These are phyloP conservation scores for Hemiprocne comata DNA, from an alignment of 2,113 vertebrate genomes.

Conservation along the genomic window DNA sequence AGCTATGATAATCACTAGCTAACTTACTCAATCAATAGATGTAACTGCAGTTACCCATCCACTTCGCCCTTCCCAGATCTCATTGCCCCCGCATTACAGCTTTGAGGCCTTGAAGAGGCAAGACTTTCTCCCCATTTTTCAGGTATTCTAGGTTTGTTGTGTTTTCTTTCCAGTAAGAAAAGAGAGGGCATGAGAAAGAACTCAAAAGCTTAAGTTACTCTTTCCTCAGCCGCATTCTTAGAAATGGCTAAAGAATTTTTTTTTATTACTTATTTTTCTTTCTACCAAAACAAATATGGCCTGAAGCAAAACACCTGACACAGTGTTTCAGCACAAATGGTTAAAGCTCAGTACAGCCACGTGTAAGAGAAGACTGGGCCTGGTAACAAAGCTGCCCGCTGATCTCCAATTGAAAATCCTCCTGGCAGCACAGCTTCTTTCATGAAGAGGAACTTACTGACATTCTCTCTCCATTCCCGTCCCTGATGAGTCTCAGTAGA, in stretches of 20 bases:
- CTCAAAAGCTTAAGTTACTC: background rate
- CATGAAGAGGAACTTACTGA: background rate
- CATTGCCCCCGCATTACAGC: background rate
- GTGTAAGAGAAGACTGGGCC: background rate
- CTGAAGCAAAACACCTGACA: conserved; percentile 39
- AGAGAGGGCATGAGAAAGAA: background rate
- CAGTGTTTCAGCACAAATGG: background rate
- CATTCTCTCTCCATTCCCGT: background rate
- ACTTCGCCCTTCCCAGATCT: background rate
- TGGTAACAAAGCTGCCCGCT: background rate
- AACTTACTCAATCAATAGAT: background rate
- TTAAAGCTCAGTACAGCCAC: background rate
- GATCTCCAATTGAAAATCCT: background rate
- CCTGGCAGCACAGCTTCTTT: background rate
- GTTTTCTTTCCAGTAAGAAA: background rate
- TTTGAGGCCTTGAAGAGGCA: background rate
- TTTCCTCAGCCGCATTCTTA: background rate
- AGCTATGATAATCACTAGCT: background rate
- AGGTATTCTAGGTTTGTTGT: background rate
- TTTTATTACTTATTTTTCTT: background rate
- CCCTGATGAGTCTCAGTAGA: background rate
- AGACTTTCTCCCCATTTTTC: background rate
- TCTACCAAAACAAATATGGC: background rate
- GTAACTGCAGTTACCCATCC: background rate
- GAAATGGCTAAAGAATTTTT: background rate